These are phyloP conservation scores for Leptinotarsa tumamoca DNA, from an alignment of 2,888 invertebrate genomes.

Conservation along the genomic window DNA sequence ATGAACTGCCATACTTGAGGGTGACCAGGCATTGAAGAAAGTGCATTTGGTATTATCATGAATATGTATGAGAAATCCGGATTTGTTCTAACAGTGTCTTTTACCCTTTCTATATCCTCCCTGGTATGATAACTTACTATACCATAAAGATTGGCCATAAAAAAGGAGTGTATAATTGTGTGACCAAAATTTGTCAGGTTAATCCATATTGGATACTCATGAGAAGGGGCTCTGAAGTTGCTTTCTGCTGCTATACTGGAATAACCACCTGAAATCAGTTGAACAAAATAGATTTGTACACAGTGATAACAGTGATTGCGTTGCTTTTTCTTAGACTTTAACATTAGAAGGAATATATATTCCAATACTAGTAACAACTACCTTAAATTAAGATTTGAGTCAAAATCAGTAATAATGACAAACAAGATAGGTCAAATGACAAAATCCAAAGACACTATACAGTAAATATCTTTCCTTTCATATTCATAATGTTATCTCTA, in stretches of 20 bases:
- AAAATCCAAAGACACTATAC: too few species aligned
- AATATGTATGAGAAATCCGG: constrained; percentile 32
- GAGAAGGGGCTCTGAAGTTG: constrained; percentile 35
- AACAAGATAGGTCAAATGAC: too few species aligned
- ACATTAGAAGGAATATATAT: too few species aligned
- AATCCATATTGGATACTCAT: constrained; percentile 30
- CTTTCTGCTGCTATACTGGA: constrained; percentile 37
- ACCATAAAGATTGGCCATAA: constrained; percentile 36
- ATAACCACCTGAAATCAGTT: constrained; percentile 35
- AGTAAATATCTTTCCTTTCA: background rate
- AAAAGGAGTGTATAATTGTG: constrained; percentile 24
- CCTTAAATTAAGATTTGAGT: too few species aligned
- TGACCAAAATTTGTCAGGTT: constrained; percentile 33
- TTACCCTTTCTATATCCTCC: constrained; percentile 11
- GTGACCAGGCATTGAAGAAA: constrained; percentile 31
- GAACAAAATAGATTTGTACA: background rate
- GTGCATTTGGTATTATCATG: constrained; percentile 34
- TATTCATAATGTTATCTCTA: background rate
- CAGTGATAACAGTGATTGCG: too few species aligned
- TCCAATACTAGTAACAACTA: too few species aligned
- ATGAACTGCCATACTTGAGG: constrained; percentile 35
- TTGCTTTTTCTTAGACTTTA: too few species aligned
- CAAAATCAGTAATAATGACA: too few species aligned
- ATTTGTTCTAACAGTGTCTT: constrained; percentile 18
- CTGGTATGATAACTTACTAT: constrained; percentile 27